Conservation (phyloP, 2,888 invertebrate genomes). For the Nomada hirtipes region DNA sequence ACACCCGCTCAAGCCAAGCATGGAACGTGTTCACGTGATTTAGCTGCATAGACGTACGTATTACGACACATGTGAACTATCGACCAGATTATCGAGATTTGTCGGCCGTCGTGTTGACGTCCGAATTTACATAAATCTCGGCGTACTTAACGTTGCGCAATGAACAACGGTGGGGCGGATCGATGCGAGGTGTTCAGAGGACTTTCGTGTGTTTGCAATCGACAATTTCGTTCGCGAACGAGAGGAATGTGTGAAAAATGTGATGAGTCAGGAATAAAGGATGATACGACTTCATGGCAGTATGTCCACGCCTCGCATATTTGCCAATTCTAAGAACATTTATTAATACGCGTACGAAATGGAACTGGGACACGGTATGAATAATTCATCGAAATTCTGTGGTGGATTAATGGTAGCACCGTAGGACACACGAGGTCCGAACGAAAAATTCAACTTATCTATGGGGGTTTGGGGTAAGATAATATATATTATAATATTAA, state of each 20-base stretch:
- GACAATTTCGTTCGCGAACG: not conserved
- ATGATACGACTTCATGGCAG: conserved; percentile 12
- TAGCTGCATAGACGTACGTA: conserved; percentile 49
- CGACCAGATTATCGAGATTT: conserved; percentile 74
- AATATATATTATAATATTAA: no score
- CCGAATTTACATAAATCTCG: conserved; percentile 66
- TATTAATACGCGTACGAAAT: conserved; percentile 42
- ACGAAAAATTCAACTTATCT: conserved; percentile 13
- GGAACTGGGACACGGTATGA: conserved; percentile 58
- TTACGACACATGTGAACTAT: conserved; percentile 73
- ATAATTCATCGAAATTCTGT: conserved; percentile 71
- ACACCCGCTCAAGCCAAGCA: conserved; percentile 48
- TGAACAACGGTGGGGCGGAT: no score
- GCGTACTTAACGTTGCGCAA: conserved; percentile 47
- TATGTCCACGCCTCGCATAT: conserved; percentile 11
- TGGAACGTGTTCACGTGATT: conserved; percentile 67
- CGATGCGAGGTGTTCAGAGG: no score
- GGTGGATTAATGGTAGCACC: conserved; percentile 69
- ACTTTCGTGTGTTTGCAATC: not conserved
- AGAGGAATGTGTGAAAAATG: conserved; percentile 17
- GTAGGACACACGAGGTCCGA: conserved; percentile 41
- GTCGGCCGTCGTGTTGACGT: conserved; percentile 66
- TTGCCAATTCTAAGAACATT: conserved; percentile 38
- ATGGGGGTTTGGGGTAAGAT: no score
- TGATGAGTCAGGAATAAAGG: conserved; percentile 33